Base-by-base conservation (phyloP, 2,888 invertebrate species). In the Allophyes oxyacanthae region DNA sequence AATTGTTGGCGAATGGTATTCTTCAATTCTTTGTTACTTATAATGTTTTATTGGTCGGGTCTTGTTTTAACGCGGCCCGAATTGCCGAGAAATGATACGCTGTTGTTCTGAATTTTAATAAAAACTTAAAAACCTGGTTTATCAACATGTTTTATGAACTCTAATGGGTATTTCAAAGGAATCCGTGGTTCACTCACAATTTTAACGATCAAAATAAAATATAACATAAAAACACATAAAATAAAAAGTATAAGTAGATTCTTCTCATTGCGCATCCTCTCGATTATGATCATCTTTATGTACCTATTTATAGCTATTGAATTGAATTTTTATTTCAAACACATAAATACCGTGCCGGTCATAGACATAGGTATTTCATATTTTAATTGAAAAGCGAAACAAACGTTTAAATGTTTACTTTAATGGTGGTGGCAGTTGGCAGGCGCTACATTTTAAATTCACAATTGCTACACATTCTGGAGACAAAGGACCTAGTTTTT, bases 401-500 rank as follows among this genome's bases (percentile, higher is more conserved):
- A 50, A 59, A 37, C 25, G 38, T 61, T 64, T 64, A 62, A 37
- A 55, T 64, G 65, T 67, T 61, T 51, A 55, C 50, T 59, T 60
- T 52, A 74, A 62, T 63, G 46, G 9, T 34, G 6, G 34, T 20
- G 43, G 46, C 67, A 72, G 66, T 72, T 62, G 66, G 59, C 50
- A 53, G 44, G 48, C 53, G 38, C 40, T 54, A 57, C 52, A 55
- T 60, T 55, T 64, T 55, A 70, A 53, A 64, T 56, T 60, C 36
- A 64, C 54, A 67, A 59, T 64, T 67, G 57, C 48, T 56, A 45
- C 51, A 74, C 64, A 77, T 67, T 75, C 64, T 68, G 68, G 66
- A 70, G 68, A 82, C 80, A 84, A 84, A 84, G 77, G 79, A 80
- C 79, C 79, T 81, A 66, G 82, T 83, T 74, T 78, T 78, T 74